Evolutionary conservation across 2,113 vertebrate genomes (phyloP), one percentile per base, ranked within the genome.

Genomic region (Paracanthobrama guichenoti): DNA sequence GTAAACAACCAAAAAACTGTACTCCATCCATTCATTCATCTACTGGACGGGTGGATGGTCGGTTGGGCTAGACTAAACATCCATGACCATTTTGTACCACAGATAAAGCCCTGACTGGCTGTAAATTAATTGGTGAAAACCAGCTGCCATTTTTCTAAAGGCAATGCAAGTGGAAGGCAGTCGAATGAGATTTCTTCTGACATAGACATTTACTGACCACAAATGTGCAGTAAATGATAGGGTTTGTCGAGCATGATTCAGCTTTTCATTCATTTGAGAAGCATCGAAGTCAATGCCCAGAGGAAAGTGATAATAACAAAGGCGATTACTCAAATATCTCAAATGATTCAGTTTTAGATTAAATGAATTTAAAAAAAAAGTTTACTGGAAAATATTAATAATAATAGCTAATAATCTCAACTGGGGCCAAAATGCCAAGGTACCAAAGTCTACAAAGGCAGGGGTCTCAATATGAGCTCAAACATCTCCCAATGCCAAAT

Each of bases 181-280:
- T 22, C 20, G 75, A 75, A 22, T 60, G 26, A 20, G 14, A 66
- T 76, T 84, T 55, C 50, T 69, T 53, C 72, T 84, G 59, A 77
- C 57, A 22, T 12, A 67, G 16, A 74, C 28, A 67, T 55, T 78
- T 18, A 42, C 74, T 64, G 26, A 78, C 73, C 82, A 66, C 82
- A 77, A 42, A 31, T 39, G 46, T 50, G 64, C 44, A 66, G 73
- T 55, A 69, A 84, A 84, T 84, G 22, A 66, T 44, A 84, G 82
- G 73, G 39, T 78, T 67, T 55, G 62, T 53, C 20, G 4, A 78
- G 60, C 60, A 24, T 82, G 64, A 66, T 69, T 82, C 60, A 66
- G 42, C 80, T 53, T 82, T 82, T 82, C 64, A 82, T 82, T 82
- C 48, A 69, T 55, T 67, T 69, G 46, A 82, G 35, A 67, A 66